Percentiles rank a stretch among this genome's conserved stretches.
phyloP scores from a whole-genome alignment of 2,113 vertebrate species.

The Pangasianodon gigas region DNA sequence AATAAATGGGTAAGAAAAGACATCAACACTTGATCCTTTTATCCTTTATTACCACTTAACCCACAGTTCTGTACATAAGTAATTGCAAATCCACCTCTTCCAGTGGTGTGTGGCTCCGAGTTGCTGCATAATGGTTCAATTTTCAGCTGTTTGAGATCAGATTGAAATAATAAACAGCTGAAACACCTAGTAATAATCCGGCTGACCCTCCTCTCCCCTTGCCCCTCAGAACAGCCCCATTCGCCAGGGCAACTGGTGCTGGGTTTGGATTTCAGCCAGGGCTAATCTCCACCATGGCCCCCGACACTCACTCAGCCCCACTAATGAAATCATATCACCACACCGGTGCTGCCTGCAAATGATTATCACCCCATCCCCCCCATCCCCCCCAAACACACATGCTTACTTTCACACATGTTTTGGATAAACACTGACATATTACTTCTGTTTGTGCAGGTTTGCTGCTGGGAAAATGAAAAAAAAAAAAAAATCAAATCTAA shows the following conservation, averaged over 20 bases:
- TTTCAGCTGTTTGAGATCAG: slow-evolving; percentile 81
- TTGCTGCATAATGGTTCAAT: slow-evolving; percentile 73
- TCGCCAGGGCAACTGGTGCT: slow-evolving; percentile 62
- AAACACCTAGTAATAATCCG: slow-evolving; percentile 75
- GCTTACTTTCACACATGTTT: slow-evolving; percentile 32
- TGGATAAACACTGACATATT: slow-evolving; percentile 14
- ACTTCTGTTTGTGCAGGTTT: background rate
- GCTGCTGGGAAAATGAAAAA: background rate
- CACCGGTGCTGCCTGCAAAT: slow-evolving; percentile 65
- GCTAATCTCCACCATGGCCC: slow-evolving; percentile 69
- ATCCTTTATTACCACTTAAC: background rate
- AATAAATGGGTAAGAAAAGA: background rate
- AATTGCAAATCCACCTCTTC: slow-evolving; percentile 65
- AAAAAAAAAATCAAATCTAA: background rate
- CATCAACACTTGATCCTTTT: background rate
- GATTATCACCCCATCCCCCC: slow-evolving; percentile 65
- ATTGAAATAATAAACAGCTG: slow-evolving; percentile 83
- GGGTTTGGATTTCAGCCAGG: slow-evolving; percentile 69
- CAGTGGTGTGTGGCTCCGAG: slow-evolving; percentile 66
- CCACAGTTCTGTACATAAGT: slow-evolving; percentile 34
- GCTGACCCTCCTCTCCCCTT: slow-evolving; percentile 50
- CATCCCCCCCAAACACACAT: slow-evolving; percentile 6
- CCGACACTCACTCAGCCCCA: slow-evolving; percentile 51
- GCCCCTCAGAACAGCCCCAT: slow-evolving; percentile 60
- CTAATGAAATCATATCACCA: slow-evolving; percentile 71